Conservation (phyloP, 2,888 invertebrate genomes). For the Pinctada fucata region DNA sequence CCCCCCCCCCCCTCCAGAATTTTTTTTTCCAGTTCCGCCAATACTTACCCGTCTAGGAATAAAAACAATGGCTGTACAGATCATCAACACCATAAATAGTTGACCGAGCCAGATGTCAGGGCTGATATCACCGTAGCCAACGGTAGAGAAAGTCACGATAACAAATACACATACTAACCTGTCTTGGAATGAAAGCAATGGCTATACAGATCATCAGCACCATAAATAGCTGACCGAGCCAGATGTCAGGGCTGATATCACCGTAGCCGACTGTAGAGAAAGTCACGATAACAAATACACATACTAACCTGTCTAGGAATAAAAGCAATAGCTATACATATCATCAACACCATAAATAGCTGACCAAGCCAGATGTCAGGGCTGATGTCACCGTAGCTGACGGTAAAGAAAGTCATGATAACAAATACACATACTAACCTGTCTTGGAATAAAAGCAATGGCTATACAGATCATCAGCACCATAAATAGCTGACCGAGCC, state of each 20-base stretch:
- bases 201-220: constrained; percentile 65
- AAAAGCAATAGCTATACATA: constrained; percentile 78
- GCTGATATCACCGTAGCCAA: constrained; percentile 69
- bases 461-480: constrained; percentile 65
- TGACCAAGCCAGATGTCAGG: no score
- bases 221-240: constrained; percentile 63
- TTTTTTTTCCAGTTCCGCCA: no score
- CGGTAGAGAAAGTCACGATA: constrained; percentile 89
- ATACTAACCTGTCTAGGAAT: no score
- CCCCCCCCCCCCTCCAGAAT: no score
- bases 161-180: constrained; percentile 43
- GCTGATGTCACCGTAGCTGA: constrained; percentile 69
- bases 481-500: constrained; percentile 63
- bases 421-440: constrained; percentile 82
- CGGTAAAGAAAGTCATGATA: constrained; percentile 89
- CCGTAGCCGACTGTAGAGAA: constrained; percentile 80
- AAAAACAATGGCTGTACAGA: constrained; percentile 61
- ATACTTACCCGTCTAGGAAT: constrained; percentile 61
- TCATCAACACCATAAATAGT: constrained; percentile 65
- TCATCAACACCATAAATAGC: constrained; percentile 47
- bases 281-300: constrained; percentile 84
- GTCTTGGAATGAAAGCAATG: constrained; percentile 60
- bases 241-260: constrained; percentile 69
- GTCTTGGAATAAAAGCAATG: constrained; percentile 60
- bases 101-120: constrained; percentile 68